Evolutionary conservation across 2,797 vertebrate species (phyloP).

Genomic region (Oreortyx pictus): DNA sequence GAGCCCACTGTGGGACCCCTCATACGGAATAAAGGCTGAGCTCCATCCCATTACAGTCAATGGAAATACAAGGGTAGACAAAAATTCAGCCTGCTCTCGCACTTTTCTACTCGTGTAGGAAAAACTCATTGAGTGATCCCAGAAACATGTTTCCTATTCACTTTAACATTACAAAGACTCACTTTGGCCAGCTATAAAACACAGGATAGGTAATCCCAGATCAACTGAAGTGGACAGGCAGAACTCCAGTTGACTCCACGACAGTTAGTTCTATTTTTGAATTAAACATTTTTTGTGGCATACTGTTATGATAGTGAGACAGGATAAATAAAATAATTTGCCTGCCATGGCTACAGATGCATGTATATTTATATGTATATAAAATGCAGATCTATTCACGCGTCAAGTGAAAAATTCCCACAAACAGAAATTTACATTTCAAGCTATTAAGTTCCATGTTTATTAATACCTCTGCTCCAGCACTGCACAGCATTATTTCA

Average conservation of each 20-base stretch:
- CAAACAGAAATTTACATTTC: conserved; percentile 36
- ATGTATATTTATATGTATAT: not conserved
- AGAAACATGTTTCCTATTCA: not conserved
- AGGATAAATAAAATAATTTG: not conserved
- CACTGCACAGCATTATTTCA: not conserved
- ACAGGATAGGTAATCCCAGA: not conserved
- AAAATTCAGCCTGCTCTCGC: not conserved
- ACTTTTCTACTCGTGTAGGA: accelerated
- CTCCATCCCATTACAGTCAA: not conserved
- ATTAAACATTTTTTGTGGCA: not conserved
- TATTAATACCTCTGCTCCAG: not conserved
- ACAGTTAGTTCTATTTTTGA: not conserved
- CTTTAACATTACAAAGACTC: not conserved
- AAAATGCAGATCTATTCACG: not conserved
- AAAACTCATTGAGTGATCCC: not conserved
- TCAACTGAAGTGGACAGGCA: not conserved
- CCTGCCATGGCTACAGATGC: not conserved
- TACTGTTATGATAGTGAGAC: not conserved
- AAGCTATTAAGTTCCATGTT: conserved; percentile 27
- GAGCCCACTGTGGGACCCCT: not conserved
- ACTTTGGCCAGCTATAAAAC: not conserved
- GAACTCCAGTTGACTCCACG: accelerated
- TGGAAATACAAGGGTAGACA: not conserved
- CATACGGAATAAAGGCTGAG: not conserved
- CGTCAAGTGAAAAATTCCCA: not conserved